Conservation (phyloP, 2,888 invertebrate species). For the Tipula lateralis region DNA sequence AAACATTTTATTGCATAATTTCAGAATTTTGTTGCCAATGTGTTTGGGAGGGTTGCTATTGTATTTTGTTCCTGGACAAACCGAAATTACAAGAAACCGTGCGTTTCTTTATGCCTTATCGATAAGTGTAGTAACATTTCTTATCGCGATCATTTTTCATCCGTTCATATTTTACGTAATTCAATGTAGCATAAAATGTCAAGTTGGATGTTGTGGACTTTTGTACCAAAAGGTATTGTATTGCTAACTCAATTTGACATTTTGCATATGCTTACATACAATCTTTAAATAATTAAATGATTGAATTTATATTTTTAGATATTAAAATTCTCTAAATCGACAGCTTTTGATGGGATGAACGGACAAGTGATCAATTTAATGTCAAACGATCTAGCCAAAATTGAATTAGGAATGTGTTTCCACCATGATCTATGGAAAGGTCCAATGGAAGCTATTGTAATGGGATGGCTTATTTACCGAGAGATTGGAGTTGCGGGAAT, state of each 20-base stretch:
- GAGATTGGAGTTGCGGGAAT: slow-evolving; percentile 63
- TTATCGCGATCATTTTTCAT: slow-evolving; percentile 60
- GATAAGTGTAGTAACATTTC: slow-evolving; percentile 55
- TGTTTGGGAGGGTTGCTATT: slow-evolving; percentile 64
- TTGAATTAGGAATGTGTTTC: slow-evolving; percentile 85
- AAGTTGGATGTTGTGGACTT: slow-evolving; percentile 54
- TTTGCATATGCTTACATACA: too few relatives aligned
- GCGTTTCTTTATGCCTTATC: slow-evolving; percentile 65
- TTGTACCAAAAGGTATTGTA: slow-evolving; percentile 36
- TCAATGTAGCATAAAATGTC: slow-evolving; percentile 64
- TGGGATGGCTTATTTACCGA: slow-evolving; percentile 53
- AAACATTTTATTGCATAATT: slow-evolving; percentile 35
- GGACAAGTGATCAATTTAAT: slow-evolving; percentile 81
- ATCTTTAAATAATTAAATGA: background rate
- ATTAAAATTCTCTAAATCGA: slow-evolving; percentile 67
- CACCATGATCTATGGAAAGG: slow-evolving; percentile 90
- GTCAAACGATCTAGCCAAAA: slow-evolving; percentile 90
- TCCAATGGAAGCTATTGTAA: slow-evolving; percentile 57
- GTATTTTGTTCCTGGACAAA: slow-evolving; percentile 56
- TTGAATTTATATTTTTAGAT: slow-evolving; percentile 42
- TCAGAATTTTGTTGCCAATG: slow-evolving; percentile 59
- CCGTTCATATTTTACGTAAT: slow-evolving; percentile 68
- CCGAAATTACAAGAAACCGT: slow-evolving; percentile 50
- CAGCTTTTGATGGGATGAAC: slow-evolving; percentile 76
- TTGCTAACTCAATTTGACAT: too few relatives aligned